Base-by-base conservation (phyloP, 2,888 invertebrate genomes). In the Trissolcus brochymenae region DNA sequence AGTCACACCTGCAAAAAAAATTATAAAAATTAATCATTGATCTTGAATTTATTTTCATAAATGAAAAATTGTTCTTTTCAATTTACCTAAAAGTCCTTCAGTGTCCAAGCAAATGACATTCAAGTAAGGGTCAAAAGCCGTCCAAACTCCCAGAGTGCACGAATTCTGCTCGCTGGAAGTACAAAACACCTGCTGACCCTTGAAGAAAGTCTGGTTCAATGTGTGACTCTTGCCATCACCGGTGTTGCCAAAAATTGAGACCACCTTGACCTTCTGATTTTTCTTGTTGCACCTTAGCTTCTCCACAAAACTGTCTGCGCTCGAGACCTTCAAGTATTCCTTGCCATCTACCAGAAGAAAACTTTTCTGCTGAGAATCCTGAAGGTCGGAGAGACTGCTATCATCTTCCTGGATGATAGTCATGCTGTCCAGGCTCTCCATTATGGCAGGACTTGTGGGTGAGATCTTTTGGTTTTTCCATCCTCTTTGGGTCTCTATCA, bases 141-240 rank as follows among this genome's bases (percentile, higher is more conserved):
- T 94, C 93, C 95, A 94, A 4, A 95, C 94, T 9, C 95, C 95
- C 16, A 94, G 88, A 0, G 95, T 95, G 83, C 95, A 95, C 0
- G 94, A 93, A 54, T 89, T 90, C 80, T 94, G 94, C 76, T 92
- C 91, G 17, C 92, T 91, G 2, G 93, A 93, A 0, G 94, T 94
- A 76, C 90, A 90, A 85, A 94, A 94, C 0, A 93, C 90, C 84
- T 92, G 91, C 60, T 88, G 83, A 0, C 92, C 92, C 51, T 89
- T 86, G 84, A 92, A 93, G 81, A 93, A 90, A 13, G 92, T 91
- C 82, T 95, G 92, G 88, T 96, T 96, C 84, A 95, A 89, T 0
- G 95, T 95, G 84, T 94, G 92, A 2, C 95, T 95, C 89, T 95
- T 95, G 1, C 95, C 95, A 89, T 95, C 95, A 0, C 95, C 95